Evolutionary conservation across 2,113 vertebrate species (phyloP).

Genomic region (Myrmecophaga tridactyla): DNA sequence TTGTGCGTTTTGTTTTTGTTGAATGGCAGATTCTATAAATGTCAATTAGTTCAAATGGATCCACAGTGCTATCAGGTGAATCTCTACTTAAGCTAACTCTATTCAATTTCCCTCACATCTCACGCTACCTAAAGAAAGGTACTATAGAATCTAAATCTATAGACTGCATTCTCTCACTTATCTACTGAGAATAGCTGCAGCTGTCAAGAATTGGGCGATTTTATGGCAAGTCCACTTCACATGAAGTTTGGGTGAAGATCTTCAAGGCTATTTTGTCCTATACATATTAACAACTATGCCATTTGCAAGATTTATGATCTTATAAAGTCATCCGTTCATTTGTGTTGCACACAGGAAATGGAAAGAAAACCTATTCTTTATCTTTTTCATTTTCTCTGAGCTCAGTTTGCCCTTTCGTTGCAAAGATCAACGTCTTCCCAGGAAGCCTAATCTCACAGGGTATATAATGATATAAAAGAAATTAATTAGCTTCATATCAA

Average conservation of each 20-base stretch:
- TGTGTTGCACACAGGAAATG: not conserved
- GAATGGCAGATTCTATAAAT: not conserved
- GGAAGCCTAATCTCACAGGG: not conserved
- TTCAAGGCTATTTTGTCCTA: not conserved
- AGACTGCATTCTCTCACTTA: not conserved
- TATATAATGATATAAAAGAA: conserved; percentile 9
- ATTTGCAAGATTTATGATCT: not conserved
- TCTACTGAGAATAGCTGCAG: not conserved
- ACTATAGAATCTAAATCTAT: not conserved
- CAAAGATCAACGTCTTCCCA: not conserved
- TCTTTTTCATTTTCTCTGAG: not conserved
- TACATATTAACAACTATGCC: not conserved
- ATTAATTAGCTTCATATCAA: not conserved
- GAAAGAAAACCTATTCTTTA: not conserved
- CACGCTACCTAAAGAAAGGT: not conserved
- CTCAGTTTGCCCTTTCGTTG: not conserved
- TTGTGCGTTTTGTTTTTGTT: not conserved
- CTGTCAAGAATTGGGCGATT: not conserved
- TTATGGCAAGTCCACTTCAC: not conserved
- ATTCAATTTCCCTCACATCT: not conserved
- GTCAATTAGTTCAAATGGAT: not conserved
- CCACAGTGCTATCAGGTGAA: not conserved
- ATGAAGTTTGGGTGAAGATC: not conserved
- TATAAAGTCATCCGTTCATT: not conserved
- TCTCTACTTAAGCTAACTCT: not conserved